Conservation (phyloP, 2,113 vertebrate genomes). For the Colistium nudipinnis region DNA sequence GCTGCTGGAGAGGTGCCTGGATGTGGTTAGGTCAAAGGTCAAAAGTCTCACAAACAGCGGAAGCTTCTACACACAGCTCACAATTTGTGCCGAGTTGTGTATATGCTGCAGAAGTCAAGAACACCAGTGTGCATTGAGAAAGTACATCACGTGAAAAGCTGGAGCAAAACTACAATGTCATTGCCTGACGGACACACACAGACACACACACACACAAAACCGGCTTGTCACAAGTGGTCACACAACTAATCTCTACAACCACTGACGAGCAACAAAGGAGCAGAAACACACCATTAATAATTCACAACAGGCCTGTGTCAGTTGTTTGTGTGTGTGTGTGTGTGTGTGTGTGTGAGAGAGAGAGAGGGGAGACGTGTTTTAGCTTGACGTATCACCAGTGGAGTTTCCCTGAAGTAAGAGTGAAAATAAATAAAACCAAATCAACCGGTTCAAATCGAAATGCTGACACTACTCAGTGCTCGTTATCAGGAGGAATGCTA, state of each 20-base stretch:
- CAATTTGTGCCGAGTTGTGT: no score
- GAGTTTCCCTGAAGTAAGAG: background rate
- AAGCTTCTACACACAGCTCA: no score
- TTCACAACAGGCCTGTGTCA: constrained; percentile 16
- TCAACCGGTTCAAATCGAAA: no score
- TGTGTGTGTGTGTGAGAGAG: background rate
- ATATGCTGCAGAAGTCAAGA: background rate
- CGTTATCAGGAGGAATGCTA: no score
- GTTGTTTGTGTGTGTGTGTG: constrained; percentile 10
- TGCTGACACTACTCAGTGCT: background rate
- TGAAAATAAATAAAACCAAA: no score
- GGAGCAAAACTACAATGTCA: constrained; percentile 27
- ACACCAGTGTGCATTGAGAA: background rate
- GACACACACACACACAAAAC: background rate
- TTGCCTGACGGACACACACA: no score
- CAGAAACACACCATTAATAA: constrained; percentile 13
- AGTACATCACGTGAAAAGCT: constrained; percentile 14
- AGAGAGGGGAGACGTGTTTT: no score
- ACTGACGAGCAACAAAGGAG: constrained; percentile 20
- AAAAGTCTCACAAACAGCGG: no score
- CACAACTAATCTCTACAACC: background rate
- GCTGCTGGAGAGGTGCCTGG: constrained; percentile 32
- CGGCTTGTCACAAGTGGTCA: background rate
- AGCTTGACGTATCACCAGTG: no score
- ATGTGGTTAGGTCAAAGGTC: constrained; percentile 26